Conservation (phyloP, 2,113 vertebrate genomes). For the Apeltes quadracus region DNA sequence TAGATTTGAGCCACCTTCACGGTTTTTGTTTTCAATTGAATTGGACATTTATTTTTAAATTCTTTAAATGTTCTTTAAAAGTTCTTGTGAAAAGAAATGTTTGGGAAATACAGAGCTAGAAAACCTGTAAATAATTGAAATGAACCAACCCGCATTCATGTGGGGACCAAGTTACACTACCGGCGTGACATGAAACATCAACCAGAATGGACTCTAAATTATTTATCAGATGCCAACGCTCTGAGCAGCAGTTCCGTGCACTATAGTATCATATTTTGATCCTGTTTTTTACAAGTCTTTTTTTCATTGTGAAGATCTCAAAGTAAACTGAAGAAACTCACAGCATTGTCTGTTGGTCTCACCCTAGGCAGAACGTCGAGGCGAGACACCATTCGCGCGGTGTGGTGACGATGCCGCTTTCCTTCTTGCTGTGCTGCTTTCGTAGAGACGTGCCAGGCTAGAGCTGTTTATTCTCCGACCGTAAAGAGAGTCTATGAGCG, state of each 20-base stretch:
- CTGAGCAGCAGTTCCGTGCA: not conserved
- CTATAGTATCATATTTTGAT: not conserved
- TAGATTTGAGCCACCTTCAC: not conserved
- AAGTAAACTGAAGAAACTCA: not conserved
- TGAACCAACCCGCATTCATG: not conserved
- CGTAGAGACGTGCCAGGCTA: slow-evolving; percentile 15
- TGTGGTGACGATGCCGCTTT: slow-evolving; percentile 2
- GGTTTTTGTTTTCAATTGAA: not conserved
- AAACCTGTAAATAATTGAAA: not conserved
- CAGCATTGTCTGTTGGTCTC: not conserved
- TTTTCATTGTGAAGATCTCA: not conserved
- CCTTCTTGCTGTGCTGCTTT: not conserved
- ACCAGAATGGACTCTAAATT: not conserved
- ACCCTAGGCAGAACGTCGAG: not conserved
- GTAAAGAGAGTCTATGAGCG: slow-evolving; percentile 6
- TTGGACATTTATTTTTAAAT: not conserved
- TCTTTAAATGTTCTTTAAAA: not conserved
- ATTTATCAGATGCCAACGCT: not conserved
- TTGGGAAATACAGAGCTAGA: not conserved
- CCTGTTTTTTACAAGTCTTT: not conserved
- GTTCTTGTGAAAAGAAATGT: not conserved
- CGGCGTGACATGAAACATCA: too few species aligned
- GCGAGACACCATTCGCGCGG: not conserved
- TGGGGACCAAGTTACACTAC: not conserved
- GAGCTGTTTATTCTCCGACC: slow-evolving; percentile 17